Conservation (phyloP, 2,797 vertebrate genomes). For the Parotocinclus haroldoi region DNA sequence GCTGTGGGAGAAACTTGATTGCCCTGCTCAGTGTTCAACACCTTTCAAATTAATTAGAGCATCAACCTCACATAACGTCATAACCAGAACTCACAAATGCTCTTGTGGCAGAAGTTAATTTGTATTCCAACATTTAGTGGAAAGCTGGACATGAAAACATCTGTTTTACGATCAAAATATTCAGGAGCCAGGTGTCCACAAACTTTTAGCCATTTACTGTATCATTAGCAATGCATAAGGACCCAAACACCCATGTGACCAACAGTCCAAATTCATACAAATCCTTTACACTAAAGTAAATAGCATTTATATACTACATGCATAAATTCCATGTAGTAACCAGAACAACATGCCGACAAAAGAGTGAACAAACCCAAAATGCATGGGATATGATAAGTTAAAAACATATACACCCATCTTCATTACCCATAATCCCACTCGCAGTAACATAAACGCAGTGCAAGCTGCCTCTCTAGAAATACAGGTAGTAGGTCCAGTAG, state of each 20-base stretch:
- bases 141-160: too few relatives aligned
- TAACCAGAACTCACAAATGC: too few relatives aligned
- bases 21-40: too few relatives aligned
- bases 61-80: too few relatives aligned
- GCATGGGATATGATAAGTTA: conserved; percentile 16
- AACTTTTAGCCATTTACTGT: too few relatives aligned
- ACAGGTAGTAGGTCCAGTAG: conserved; percentile 91
- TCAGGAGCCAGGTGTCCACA: too few relatives aligned
- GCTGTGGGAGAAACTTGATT: too few relatives aligned
- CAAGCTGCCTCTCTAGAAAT: conserved; percentile 71
- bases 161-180: too few relatives aligned
- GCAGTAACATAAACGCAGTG: conserved; percentile 45
- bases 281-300: conserved; percentile 6
- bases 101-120: too few relatives aligned
- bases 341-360: conserved; percentile 51
- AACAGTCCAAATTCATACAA: conserved; percentile 17
- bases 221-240: not conserved
- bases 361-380: conserved; percentile 22
- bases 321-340: conserved; percentile 36
- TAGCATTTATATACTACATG: conserved; percentile 21
- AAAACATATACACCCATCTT: conserved; percentile 19
- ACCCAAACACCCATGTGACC: not conserved
- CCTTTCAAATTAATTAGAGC: too few relatives aligned
- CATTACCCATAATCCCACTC: conserved; percentile 38
- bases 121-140: too few relatives aligned